Evolutionary conservation across 2,797 vertebrate species (phyloP), one percentile per base, ranked within the genome.

Genomic region (Darevskia nairensis): DNA sequence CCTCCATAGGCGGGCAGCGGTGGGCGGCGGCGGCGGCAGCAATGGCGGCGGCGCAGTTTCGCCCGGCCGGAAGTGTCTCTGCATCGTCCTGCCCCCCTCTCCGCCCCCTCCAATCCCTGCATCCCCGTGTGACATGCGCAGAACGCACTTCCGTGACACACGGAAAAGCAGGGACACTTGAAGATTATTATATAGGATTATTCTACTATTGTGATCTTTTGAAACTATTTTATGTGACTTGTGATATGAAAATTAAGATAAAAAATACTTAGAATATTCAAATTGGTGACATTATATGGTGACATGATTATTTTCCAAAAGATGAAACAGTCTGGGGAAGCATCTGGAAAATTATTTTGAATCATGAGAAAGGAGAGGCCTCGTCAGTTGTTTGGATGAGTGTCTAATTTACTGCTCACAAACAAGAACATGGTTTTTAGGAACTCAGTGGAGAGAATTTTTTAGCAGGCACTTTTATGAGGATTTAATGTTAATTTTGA

Each of bases 401-500:
- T 88, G 87, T 90, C 95, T 88, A 74, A 82, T 92, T 92, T 92
- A 90, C 77, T 91, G 80, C 84, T 86, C 91, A 80, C 80, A 94
- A 93, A 91, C 91, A 94, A n/a, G 25, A 44, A 76, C 82, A 82
- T 90, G 83, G 76, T 85, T 92, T 93, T 64, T 44, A 27, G 76
- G 39, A 41, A n/a, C 55, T 81, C 92, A 87, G 44, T 92, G 84
- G 89, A 86, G 71, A 85, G 80, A 89, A 93, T 83, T 69, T 91
- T 90, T 91, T 92, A 90, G 90, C 80, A 90, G 91, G 79, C 82
- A 68, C 80, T 86, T 75, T 92, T 84, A 19, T 84, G 88, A 91
- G 91, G 86, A 92, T 87, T 89, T 82, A 84, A 80, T 89, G 87
- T 93, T 90, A 94, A 91, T 92, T 94, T 80, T 80, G 89, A 89